Percentiles rank a stretch among this genome's conserved stretches.
Conservation (phyloP, 2,888 invertebrate species). For the Acrobasis repandana region DNA sequence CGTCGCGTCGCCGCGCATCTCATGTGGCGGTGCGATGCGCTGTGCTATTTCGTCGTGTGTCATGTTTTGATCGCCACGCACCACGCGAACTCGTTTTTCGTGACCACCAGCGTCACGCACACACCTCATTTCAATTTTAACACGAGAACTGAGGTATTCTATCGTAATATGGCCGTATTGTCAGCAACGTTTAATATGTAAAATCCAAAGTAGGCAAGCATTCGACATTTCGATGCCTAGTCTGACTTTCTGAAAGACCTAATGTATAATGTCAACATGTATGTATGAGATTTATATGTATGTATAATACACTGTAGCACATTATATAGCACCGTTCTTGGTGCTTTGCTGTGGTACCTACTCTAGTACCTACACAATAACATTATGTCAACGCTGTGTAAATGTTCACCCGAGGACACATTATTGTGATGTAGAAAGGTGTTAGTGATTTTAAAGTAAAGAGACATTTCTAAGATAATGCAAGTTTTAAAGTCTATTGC, state of each 20-base stretch:
- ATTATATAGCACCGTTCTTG: conserved; percentile 43
- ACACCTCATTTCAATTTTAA: conserved; percentile 54
- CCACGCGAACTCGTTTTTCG: conserved; percentile 51
- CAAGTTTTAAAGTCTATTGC: conserved; percentile 11
- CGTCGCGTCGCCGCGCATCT: conserved; percentile 29
- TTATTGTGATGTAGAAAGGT: conserved; percentile 44
- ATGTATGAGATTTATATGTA: conserved; percentile 36
- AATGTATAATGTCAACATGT: conserved; percentile 38
- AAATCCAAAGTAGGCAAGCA: conserved; percentile 38
- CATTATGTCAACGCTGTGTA: conserved; percentile 48
- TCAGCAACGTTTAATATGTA: conserved; percentile 42
- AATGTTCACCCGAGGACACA: conserved; percentile 47
- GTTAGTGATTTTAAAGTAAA: conserved; percentile 41
- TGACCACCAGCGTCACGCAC: conserved; percentile 61
- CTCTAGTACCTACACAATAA: conserved; percentile 37
- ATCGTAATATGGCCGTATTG: conserved; percentile 43
- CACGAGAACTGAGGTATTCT: conserved; percentile 49
- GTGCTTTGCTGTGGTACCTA: conserved; percentile 32
- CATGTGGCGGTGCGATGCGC: conserved; percentile 20
- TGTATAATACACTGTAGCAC: conserved; percentile 46
- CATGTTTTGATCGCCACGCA: conserved; percentile 49
- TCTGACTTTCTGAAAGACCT: conserved; percentile 36
- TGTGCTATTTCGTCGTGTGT: conserved; percentile 50
- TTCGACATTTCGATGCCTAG: conserved; percentile 44
- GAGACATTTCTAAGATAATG: conserved; percentile 23